Evolutionary conservation across 1,140 invertebrate genomes (phyloP), one percentile per base, ranked within the genome.

Genomic region (Drosophila aff.): DNA sequence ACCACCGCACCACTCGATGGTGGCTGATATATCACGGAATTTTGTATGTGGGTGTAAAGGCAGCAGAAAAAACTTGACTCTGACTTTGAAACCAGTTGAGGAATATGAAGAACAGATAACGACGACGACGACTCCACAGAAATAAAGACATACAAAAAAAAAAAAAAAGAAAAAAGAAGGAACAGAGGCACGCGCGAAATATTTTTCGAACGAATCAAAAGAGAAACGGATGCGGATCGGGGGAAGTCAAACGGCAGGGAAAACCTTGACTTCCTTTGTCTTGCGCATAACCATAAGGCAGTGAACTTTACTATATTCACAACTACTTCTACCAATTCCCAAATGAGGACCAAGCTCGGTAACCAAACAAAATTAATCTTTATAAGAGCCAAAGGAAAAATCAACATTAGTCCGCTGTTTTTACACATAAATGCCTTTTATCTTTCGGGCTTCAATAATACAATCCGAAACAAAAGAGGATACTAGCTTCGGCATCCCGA

Each of bases 41-140:
- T 57, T 87, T 87, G 72, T 87, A 86, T 87, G 84, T 87, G 84
- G 84, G 84, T 84, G 84, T 89, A 84, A 63, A 82, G 71, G 66
- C 72, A 59, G 36, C 76, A 67, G 72, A 33, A 64, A 58, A 64
- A 65, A 57, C 53, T 57, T 57, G 72, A 13, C 62, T 53, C 71
- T 77, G 76, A 80, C 75, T 57, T 57, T 87, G 79, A 87, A 86
- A 87, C 83, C 83, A 87, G 83, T 87, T 87, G 68, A 87, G 66
- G 76, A 87, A 87, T 87, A 87, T 87, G 84, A 87, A 87, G 65
- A 87, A 89, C 80, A 87, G 84, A 87, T 87, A 87, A 87, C 80
- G 73, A 82, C 72, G 86, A 86, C 79, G 63, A 81, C 73, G 58
- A 68, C 79, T 76, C 65, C 64, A 79, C 40, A 87, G 67, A 87